Evolutionary conservation across 2,888 invertebrate species (phyloP), one percentile per base, ranked within the genome.

Genomic region (Morpho deidamia): DNA sequence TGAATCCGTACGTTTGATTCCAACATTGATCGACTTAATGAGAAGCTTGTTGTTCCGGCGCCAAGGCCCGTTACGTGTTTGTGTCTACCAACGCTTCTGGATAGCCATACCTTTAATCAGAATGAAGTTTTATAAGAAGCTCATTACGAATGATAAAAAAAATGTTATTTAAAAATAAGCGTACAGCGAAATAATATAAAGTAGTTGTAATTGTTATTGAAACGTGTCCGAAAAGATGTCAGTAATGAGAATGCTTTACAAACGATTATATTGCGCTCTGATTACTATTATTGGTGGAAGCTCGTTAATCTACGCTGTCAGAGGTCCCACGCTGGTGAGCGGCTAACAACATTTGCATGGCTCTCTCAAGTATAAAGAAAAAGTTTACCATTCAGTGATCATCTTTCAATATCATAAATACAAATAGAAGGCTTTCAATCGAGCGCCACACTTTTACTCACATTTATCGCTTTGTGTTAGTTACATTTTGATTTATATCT

Each of bases 381-480:
- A 50, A 51, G 35, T 46, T 72, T 70, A 67, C 73, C 66, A 78
- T 74, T 82, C 73, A 76, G 72, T 73, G 75, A 71, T 74, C 74
- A 55, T 46, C 46, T 45, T 51, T 51, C 47, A 51, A 51, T 47
- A 51, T 51, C 43, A 47, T 44, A 78, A 79, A 79, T 73, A 76
- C 72, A 74, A 72, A 70, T 72, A 67, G 72, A 66, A 49, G 67
- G 70, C 74, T 78, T 75, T 78, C 77, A 72, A 79, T 79, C 73
- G 67, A 71, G 74, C 80, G 78, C 82, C 78, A 80, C 81, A 82
- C 84, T 86, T 85, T 83, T 83, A 81, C 81, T 82, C 68, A 69
- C 74, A 74, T 72, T 70, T 69, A 74, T 74, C 73, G 50, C 42
- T 42, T 49, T 49, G 49, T 65, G 72, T 71, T 72, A 70, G 70